Percentiles rank a stretch among this genome's conserved stretches.
Evolutionary conservation across 2,113 vertebrate genomes (phyloP).

Genomic region (Mugil cephalus): DNA sequence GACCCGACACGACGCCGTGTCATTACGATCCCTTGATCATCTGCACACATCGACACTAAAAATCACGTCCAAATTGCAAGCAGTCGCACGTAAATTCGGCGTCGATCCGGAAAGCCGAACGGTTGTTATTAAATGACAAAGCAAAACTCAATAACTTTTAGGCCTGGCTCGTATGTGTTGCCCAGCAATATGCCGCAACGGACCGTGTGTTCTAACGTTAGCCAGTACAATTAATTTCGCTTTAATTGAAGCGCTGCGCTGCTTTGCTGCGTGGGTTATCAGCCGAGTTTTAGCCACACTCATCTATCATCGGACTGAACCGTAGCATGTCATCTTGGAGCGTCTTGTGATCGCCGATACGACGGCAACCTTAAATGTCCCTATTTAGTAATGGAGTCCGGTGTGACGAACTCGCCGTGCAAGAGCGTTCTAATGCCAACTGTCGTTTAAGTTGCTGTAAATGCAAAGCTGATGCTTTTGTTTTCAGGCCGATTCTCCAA

Average conservation of each 20-base stretch:
- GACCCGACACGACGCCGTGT: constrained; percentile 21
- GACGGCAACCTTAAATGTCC: background rate
- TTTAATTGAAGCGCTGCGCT: too few relatives aligned
- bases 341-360: background rate
- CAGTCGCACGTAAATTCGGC: background rate
- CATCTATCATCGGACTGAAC: rapidly evolving
- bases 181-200: constrained; percentile 28
- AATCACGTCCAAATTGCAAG: background rate
- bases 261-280: background rate
- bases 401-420: constrained; percentile 3
- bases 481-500: background rate
- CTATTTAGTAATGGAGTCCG: constrained; percentile 21
- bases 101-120: background rate
- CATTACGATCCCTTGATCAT: background rate
- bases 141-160: constrained; percentile 50
- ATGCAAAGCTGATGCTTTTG: background rate
- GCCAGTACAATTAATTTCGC: background rate
- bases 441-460: background rate
- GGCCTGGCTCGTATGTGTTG: constrained; percentile 51
- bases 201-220: constrained; percentile 13
- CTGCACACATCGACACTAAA: constrained; percentile 5
- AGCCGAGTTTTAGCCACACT: constrained; percentile 3
- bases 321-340: background rate
- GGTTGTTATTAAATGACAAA: background rate
- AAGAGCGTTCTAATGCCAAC: background rate